Conservation (phyloP, 2,797 vertebrate genomes). For the Hippopotamyrus pictus region DNA sequence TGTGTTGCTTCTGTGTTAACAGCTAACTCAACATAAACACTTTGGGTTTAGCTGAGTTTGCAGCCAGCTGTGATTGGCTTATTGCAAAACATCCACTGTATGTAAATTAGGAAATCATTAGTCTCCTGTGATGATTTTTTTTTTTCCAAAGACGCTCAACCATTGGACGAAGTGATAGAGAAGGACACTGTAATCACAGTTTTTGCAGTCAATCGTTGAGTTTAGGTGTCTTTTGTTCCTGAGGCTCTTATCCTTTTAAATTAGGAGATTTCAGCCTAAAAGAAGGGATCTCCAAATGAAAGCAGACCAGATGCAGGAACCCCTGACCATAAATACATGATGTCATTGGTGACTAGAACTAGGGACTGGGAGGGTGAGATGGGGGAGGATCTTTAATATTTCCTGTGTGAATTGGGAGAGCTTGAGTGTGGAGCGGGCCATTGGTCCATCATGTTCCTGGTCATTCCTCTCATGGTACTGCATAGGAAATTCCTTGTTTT, state of each 20-base stretch:
- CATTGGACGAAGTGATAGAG: background rate
- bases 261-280: background rate
- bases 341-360: background rate
- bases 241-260: background rate
- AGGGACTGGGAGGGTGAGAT: background rate
- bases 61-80: background rate
- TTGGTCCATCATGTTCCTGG: background rate
- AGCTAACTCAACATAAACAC: background rate
- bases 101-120: background rate
- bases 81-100: background rate
- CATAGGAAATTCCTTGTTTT: background rate
- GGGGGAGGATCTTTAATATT: background rate
- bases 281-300: background rate
- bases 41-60: background rate
- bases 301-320: background rate
- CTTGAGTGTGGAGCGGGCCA: background rate
- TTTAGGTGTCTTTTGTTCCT: background rate
- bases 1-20: background rate
- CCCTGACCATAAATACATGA: background rate
- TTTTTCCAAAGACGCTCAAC: background rate
- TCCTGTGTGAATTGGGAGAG: background rate
- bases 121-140: background rate
- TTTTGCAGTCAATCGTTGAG: background rate
- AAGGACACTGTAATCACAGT: background rate
- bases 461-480: background rate